Percentiles rank a stretch among this genome's conserved stretches.
Conservation (phyloP, 2,113 vertebrate genomes). For the Malurus alboscapulatus region DNA sequence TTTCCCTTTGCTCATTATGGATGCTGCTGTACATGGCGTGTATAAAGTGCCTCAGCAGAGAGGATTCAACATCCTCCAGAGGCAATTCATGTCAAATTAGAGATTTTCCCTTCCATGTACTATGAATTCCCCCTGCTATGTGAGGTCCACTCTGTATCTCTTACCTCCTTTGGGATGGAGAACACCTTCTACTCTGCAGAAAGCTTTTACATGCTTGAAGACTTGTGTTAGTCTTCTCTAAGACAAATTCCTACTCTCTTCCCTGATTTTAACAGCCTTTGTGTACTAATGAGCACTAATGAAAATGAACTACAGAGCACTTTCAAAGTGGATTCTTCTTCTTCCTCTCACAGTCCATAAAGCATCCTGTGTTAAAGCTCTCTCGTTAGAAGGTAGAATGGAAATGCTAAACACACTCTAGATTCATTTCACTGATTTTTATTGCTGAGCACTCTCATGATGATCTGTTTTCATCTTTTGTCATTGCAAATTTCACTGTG, state of each 20-base stretch:
- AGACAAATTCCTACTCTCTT: neutral
- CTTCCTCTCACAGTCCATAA: neutral
- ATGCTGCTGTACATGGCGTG: fast-evolving
- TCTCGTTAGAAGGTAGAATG: neutral
- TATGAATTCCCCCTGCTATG: neutral
- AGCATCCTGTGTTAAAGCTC: neutral
- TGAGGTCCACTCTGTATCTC: neutral
- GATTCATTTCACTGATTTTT: neutral
- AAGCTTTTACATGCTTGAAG: neutral
- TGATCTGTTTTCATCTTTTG: neutral
- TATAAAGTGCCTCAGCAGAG: neutral
- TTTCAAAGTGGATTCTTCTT: neutral
- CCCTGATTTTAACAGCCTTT: neutral
- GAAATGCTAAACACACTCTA: neutral
- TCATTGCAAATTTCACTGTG: neutral
- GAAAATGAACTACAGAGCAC: neutral
- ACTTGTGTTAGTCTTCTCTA: neutral
- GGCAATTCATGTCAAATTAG: neutral
- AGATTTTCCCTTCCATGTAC: neutral
- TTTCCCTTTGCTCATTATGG: neutral
- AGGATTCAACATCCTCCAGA: neutral
- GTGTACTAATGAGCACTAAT: neutral
- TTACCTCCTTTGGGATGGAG: neutral
- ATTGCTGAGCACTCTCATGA: neutral
- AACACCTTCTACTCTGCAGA: neutral